A percentile compares a stretch with the other conserved stretches of the same genome.
These are phyloP conservation scores for Nudaria mundana DNA, from an alignment of 2,888 invertebrate genomes.

Conservation along the genomic window DNA sequence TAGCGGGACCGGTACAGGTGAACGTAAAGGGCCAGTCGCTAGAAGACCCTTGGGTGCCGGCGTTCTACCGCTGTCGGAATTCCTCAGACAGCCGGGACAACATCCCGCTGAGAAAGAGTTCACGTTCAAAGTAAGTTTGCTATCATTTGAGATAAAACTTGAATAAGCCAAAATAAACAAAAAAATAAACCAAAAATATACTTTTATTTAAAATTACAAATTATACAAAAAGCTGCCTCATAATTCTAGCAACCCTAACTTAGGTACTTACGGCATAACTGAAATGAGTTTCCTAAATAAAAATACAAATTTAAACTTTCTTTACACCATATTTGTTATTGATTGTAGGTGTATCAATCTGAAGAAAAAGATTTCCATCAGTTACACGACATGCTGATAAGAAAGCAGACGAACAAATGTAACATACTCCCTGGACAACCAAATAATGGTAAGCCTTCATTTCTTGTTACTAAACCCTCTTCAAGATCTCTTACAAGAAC, in stretches of 20 bases:
- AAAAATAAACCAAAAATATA: too few species aligned
- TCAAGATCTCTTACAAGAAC: too few species aligned
- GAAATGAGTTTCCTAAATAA: background rate
- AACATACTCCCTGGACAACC: conserved; percentile 91
- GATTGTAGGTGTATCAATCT: conserved; percentile 87
- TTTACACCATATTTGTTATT: background rate
- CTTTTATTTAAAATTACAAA: too few species aligned
- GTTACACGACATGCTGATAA: conserved; percentile 93
- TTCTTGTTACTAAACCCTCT: too few species aligned
- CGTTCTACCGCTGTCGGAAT: conserved; percentile 87
- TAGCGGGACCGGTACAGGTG: conserved; percentile 73
- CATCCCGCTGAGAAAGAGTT: conserved; percentile 89
- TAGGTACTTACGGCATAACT: too few species aligned
- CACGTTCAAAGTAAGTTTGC: conserved; percentile 85
- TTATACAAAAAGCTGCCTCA: too few species aligned
- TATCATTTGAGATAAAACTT: too few species aligned
- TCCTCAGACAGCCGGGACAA: conserved; percentile 77
- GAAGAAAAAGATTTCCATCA: conserved; percentile 96
- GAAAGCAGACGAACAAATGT: conserved; percentile 91
- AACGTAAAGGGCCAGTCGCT: conserved; percentile 76
- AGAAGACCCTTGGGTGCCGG: conserved; percentile 94
- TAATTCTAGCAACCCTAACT: too few species aligned
- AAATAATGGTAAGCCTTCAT: conserved; percentile 86
- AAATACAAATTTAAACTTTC: background rate
- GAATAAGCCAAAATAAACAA: too few species aligned